phyloP scores from a whole-genome alignment of 2,113 vertebrate species.

The Tamias sibiricus region DNA sequence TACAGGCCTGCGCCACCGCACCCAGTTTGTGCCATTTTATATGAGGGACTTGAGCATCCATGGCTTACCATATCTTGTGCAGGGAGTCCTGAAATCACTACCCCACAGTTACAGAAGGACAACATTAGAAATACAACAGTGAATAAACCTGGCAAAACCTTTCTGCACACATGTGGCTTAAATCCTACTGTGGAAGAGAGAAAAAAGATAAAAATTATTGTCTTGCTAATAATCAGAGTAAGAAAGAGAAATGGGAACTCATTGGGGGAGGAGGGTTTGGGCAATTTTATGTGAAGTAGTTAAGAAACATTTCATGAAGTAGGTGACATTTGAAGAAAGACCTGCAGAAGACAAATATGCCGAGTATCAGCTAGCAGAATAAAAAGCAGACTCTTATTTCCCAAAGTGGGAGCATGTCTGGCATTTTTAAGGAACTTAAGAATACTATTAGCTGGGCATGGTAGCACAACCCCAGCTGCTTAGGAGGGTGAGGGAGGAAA shows the following conservation, averaged over 20 bases:
- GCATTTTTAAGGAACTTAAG: background rate
- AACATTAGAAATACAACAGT: background rate
- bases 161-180: background rate
- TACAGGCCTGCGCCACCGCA: too few relatives aligned
- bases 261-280: background rate
- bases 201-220: background rate
- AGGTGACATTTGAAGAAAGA: background rate
- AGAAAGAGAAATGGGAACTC: background rate
- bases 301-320: background rate
- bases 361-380: background rate
- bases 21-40: background rate
- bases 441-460: background rate
- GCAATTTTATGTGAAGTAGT: background rate
- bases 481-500: too few relatives aligned
- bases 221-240: too few relatives aligned
- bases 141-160: constrained; percentile 3
- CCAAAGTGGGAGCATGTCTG: background rate
- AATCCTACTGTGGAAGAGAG: background rate
- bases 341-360: background rate
- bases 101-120: background rate
- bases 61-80: background rate
- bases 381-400: background rate
- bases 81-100: background rate
- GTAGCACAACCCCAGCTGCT: too few relatives aligned
- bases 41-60: background rate